Evolutionary conservation across 2,113 vertebrate genomes (phyloP).

Genomic region (Cololabis saira): DNA sequence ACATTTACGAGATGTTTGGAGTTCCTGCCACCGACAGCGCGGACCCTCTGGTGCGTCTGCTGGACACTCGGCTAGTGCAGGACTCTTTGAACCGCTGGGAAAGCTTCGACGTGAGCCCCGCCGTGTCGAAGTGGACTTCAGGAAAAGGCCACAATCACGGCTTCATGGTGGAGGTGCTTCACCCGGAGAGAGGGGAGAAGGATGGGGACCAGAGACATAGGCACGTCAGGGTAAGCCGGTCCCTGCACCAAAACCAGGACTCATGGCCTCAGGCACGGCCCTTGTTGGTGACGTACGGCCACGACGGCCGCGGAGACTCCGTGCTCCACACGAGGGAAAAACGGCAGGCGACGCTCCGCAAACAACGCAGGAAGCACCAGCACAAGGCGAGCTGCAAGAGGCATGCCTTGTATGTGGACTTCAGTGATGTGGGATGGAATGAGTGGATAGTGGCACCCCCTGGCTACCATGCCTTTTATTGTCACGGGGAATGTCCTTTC

Average conservation of each 20-base stretch:
- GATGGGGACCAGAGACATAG: conserved; percentile 82
- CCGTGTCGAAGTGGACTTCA: conserved; percentile 91
- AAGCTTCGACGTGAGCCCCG: conserved; percentile 96
- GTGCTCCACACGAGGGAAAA: conserved; percentile 92
- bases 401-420: conserved; percentile 96
- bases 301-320: conserved; percentile 92
- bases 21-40: conserved; percentile 76
- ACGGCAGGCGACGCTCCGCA: conserved; percentile 87
- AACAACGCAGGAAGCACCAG: conserved; percentile 89
- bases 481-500: conserved; percentile 98
- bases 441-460: conserved; percentile 99
- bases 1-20: conserved; percentile 97
- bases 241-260: conserved; percentile 90
- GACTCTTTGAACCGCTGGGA: conserved; percentile 95
- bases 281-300: conserved; percentile 94
- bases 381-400: conserved; percentile 94
- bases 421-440: conserved; percentile 99
- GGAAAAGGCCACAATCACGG: conserved; percentile 91
- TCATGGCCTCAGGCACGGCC: conserved; percentile 94
- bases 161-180: conserved; percentile 94
- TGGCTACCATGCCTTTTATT: conserved; percentile 97
- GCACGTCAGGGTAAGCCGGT: conserved; percentile 96
- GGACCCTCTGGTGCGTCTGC: conserved; percentile 90
- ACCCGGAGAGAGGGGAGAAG: conserved; percentile 81
- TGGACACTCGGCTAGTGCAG: conserved; percentile 96